Conservation (phyloP, 2,888 invertebrate species). For the Mimachlamys varia region DNA sequence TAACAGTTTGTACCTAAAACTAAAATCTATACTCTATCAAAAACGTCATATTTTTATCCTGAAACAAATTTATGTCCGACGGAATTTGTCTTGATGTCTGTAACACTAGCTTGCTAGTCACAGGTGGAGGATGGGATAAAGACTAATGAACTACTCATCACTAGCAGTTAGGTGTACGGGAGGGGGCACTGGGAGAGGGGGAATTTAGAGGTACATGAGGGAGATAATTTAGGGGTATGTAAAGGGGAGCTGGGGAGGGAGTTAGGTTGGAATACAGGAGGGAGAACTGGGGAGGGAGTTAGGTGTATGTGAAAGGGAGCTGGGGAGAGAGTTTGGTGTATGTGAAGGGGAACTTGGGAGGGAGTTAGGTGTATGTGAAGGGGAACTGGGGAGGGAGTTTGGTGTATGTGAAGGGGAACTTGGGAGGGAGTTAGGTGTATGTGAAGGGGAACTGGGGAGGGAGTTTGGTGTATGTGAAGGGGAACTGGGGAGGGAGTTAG, state of each 20-base stretch:
- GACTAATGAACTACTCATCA: background rate
- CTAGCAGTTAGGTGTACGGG: background rate
- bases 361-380: background rate
- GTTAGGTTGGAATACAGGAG: no score
- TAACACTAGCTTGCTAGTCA: background rate
- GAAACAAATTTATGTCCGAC: background rate
- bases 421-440: background rate
- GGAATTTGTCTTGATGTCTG: background rate
- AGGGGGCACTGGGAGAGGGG: background rate
- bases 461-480: no score
- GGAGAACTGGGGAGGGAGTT: no score
- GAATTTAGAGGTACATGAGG: no score
- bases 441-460: no score
- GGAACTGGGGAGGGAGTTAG: background rate
- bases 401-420: background rate
- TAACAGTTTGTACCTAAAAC: conserved; percentile 31
- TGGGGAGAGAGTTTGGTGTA: background rate
- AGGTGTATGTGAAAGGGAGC: no score
- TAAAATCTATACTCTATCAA: conserved; percentile 2
- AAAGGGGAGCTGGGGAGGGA: no score
- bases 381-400: background rate
- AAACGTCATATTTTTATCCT: background rate
- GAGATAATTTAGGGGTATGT: no score
- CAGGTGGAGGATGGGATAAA: background rate
- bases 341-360: background rate